phyloP scores from a whole-genome alignment of 1,140 invertebrate species.

The Drosophila pandora region DNA sequence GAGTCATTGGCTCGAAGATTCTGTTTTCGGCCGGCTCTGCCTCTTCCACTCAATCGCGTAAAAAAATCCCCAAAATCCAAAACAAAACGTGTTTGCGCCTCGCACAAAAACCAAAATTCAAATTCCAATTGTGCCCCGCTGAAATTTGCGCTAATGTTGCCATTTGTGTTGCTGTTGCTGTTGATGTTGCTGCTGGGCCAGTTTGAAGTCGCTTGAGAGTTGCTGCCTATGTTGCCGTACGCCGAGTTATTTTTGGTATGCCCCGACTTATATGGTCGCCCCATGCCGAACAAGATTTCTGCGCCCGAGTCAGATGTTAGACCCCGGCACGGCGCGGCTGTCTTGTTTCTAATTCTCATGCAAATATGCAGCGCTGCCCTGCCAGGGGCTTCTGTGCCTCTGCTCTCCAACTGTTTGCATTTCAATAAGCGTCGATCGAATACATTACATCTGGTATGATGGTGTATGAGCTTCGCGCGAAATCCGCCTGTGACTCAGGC shows the following conservation, averaged over 20 bases:
- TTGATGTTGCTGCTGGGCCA: constrained; percentile 61
- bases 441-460: not conserved
- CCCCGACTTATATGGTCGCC: constrained; percentile 59
- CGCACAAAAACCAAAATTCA: constrained; percentile 67
- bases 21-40: constrained; percentile 38
- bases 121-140: constrained; percentile 75
- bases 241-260: constrained; percentile 70
- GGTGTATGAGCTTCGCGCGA: constrained; percentile 51
- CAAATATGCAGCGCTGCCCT: constrained; percentile 60
- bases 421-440: constrained; percentile 44
- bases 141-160: constrained; percentile 80
- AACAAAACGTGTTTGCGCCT: constrained; percentile 61
- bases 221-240: constrained; percentile 52
- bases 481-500: constrained; percentile 66
- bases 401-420: constrained; percentile 72
- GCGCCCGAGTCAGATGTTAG: constrained; percentile 38
- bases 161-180: constrained; percentile 63
- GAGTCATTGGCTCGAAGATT: constrained; percentile 74
- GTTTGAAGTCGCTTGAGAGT: constrained; percentile 51
- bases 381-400: constrained; percentile 31
- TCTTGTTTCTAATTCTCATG: constrained; percentile 77
- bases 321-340: constrained; percentile 48
- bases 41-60: constrained; percentile 18
- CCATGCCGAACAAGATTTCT: constrained; percentile 71
- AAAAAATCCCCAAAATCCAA: constrained; percentile 70